These are phyloP conservation scores for Lepidurus couesii DNA, from an alignment of 1,140 invertebrate genomes.

Conservation along the genomic window DNA sequence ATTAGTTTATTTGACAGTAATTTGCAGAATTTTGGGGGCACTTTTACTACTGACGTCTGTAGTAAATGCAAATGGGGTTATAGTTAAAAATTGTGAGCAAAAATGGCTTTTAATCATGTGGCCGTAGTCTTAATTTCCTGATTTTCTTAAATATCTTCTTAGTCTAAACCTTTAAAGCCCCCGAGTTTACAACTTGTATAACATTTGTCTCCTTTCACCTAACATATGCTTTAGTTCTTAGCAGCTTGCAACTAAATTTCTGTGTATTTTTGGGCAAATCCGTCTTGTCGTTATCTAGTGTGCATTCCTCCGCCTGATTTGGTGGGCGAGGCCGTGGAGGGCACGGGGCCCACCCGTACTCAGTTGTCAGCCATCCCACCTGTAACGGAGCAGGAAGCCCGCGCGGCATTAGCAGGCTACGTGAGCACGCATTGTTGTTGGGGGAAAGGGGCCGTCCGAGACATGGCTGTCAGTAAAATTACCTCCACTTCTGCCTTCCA, in stretches of 20 bases:
- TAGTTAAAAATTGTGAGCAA: too few relatives aligned
- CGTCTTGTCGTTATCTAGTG: constrained; percentile 37
- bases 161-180: too few relatives aligned
- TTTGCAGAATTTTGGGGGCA: too few relatives aligned
- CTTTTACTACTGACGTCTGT: too few relatives aligned
- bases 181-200: too few relatives aligned
- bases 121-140: too few relatives aligned
- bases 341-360: constrained; percentile 36
- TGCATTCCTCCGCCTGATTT: constrained; percentile 38
- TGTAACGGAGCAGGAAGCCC: constrained; percentile 49
- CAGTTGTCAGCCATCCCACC: constrained; percentile 39
- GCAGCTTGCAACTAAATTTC: not conserved
- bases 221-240: not conserved
- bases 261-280: not conserved
- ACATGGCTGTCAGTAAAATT: constrained; percentile 50
- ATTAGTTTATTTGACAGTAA: too few relatives aligned
- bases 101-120: too few relatives aligned
- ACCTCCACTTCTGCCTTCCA: constrained; percentile 52
- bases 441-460: constrained; percentile 48
- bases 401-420: constrained; percentile 47
- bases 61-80: too few relatives aligned
- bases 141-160: too few relatives aligned
- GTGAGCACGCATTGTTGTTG: constrained; percentile 54
- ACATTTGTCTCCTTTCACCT: too few relatives aligned
- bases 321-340: constrained; percentile 32